phyloP scores from a whole-genome alignment of 2,888 invertebrate species.

The Drosophila acutilabella region DNA sequence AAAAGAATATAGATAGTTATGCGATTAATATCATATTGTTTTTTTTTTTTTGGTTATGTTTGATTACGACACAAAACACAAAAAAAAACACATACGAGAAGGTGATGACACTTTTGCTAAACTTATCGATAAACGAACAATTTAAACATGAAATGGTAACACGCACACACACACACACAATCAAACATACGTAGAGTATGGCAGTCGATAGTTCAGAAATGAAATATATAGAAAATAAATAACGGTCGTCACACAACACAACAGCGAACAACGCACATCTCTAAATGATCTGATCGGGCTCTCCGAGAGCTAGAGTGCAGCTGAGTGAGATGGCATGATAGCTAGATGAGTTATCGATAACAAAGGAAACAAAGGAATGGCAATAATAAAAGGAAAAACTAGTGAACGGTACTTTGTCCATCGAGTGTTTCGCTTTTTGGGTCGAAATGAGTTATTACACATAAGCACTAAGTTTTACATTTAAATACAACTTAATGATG shows the following conservation, averaged over 20 bases:
- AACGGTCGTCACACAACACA: conserved; percentile 47
- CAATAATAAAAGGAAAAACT: too few species aligned
- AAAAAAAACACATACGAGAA: conserved; percentile 40
- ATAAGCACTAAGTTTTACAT: conserved; percentile 30
- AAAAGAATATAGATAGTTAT: conserved; percentile 68
- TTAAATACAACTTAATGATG: conserved; percentile 42
- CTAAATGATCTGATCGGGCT: conserved; percentile 48
- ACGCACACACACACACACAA: background rate
- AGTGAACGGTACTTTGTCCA: conserved; percentile 16
- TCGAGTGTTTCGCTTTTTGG: conserved; percentile 17
- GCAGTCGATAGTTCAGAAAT: background rate
- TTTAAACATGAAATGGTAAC: background rate
- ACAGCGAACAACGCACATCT: conserved; percentile 70
- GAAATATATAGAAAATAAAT: background rate
- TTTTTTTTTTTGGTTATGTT: conserved; percentile 24
- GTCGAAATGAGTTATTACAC: conserved; percentile 14
- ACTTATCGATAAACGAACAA: conserved; percentile 23
- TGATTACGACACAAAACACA: conserved; percentile 58
- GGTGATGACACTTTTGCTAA: conserved; percentile 21
- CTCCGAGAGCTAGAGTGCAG: conserved; percentile 44
- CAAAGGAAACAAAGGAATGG: conserved; percentile 4
- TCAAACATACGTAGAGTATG: conserved; percentile 10
- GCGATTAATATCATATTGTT: conserved; percentile 62
- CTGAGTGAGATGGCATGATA: conserved; percentile 46
- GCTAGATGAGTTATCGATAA: conserved; percentile 38